Conservation (phyloP, 2,113 vertebrate species). For the Nyctereutes procyonoides region DNA sequence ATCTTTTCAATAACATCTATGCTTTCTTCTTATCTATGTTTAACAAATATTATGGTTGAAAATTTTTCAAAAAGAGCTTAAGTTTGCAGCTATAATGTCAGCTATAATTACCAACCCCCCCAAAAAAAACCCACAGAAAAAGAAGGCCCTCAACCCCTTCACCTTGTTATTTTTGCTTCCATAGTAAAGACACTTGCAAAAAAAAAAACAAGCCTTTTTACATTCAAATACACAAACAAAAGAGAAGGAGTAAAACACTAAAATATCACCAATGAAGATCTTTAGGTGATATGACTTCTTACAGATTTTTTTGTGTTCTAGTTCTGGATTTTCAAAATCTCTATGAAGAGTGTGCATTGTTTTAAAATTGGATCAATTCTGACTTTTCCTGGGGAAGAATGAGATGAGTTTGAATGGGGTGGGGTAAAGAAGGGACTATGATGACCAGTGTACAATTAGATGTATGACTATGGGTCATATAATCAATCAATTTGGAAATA, state of each 20-base stretch:
- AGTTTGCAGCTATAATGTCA: neutral
- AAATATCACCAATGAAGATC: neutral
- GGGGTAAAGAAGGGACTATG: neutral
- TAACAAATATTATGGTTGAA: neutral
- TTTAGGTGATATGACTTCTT: neutral
- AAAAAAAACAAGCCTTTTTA: neutral
- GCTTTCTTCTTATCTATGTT: neutral
- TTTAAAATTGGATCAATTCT: neutral
- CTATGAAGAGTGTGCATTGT: neutral
- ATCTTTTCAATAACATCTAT: neutral
- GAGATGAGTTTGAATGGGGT: neutral
- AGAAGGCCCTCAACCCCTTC: neutral
- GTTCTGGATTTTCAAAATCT: conserved; percentile 18
- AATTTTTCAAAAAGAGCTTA: neutral
- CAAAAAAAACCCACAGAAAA: neutral
- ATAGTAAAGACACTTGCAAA: neutral
- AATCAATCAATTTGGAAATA: neutral
- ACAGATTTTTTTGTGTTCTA: neutral
- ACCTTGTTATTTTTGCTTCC: neutral
- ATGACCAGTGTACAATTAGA: neutral
- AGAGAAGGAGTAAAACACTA: neutral
- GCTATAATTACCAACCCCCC: neutral
- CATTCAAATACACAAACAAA: neutral
- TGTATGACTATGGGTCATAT: neutral
- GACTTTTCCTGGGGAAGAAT: neutral